Evolutionary conservation across 1,140 invertebrate genomes (phyloP).

Genomic region (Drosophila oshimai): DNA sequence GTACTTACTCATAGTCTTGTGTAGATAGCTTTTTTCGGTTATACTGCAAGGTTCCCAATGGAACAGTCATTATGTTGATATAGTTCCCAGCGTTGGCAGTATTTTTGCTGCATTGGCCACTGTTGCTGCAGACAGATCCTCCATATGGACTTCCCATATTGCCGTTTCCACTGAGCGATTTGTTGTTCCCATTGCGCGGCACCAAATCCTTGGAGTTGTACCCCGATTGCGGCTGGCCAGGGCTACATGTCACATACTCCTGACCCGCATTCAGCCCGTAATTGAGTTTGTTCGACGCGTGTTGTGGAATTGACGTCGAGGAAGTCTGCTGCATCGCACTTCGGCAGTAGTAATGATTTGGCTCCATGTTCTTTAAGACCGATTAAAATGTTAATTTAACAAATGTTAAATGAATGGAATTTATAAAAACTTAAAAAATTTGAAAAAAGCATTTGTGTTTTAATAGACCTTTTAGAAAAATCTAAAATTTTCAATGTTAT

Average conservation of each 20-base stretch:
- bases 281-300: slow-evolving; percentile 51
- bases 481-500: too few relatives aligned
- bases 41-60: slow-evolving; percentile 75
- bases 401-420: background rate
- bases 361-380: slow-evolving; percentile 56
- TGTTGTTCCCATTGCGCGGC: slow-evolving; percentile 44
- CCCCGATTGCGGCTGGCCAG: slow-evolving; percentile 41
- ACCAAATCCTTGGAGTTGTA: slow-evolving; percentile 46
- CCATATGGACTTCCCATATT: slow-evolving; percentile 38
- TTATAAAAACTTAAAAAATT: background rate
- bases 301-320: slow-evolving; percentile 47
- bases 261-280: slow-evolving; percentile 47
- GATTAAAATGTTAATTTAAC: background rate
- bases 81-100: slow-evolving; percentile 63
- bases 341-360: slow-evolving; percentile 75
- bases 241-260: slow-evolving; percentile 53
- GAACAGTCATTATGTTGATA: slow-evolving; percentile 79
- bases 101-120: slow-evolving; percentile 54
- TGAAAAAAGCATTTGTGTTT: too few relatives aligned
- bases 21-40: slow-evolving; percentile 75
- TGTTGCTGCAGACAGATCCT: slow-evolving; percentile 46
- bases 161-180: slow-evolving; percentile 29
- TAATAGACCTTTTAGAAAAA: background rate
- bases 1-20: slow-evolving; percentile 79
- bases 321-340: slow-evolving; percentile 52